Evolutionary conservation across 2,797 vertebrate species (phyloP).

Genomic region (Molothrus ater): DNA sequence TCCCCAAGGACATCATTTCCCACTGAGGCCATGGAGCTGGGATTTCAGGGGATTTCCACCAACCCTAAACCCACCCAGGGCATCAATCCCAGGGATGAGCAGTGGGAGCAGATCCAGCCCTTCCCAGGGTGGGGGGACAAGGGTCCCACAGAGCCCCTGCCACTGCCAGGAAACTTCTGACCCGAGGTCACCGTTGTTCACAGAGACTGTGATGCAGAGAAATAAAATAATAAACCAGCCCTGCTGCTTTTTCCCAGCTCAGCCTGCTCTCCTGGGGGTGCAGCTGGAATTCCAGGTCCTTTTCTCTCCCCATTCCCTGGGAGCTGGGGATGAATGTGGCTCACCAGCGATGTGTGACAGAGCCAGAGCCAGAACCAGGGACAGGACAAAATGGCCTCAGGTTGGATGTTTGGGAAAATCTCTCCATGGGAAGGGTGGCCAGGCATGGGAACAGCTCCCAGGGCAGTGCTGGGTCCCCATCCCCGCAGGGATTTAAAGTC

Average conservation of each 20-base stretch:
- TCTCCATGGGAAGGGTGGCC: not conserved
- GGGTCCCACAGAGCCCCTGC: not conserved
- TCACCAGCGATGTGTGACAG: not conserved
- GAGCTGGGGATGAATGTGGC: rapidly evolving
- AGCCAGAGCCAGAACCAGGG: not conserved
- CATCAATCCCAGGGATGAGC: not conserved
- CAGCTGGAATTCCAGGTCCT: not conserved
- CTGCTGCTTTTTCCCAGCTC: not conserved
- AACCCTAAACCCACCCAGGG: not conserved
- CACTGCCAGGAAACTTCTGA: constrained; percentile 30
- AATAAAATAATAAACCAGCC: not conserved
- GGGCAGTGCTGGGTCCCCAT: not conserved
- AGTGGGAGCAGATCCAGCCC: not conserved
- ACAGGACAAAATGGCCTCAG: not conserved
- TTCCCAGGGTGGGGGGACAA: rapidly evolving
- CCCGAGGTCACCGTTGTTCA: not conserved
- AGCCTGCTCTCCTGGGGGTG: not conserved
- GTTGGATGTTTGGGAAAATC: not conserved
- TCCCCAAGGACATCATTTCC: not conserved
- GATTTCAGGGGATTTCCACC: not conserved
- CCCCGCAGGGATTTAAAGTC: rapidly evolving
- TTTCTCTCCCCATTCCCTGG: rapidly evolving
- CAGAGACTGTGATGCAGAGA: not conserved
- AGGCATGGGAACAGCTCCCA: not conserved
- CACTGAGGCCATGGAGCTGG: not conserved